A percentile compares a stretch with the other conserved stretches of the same genome.
phyloP scores from a whole-genome alignment of 2,113 vertebrate species.

The Zosterops borbonicus region DNA sequence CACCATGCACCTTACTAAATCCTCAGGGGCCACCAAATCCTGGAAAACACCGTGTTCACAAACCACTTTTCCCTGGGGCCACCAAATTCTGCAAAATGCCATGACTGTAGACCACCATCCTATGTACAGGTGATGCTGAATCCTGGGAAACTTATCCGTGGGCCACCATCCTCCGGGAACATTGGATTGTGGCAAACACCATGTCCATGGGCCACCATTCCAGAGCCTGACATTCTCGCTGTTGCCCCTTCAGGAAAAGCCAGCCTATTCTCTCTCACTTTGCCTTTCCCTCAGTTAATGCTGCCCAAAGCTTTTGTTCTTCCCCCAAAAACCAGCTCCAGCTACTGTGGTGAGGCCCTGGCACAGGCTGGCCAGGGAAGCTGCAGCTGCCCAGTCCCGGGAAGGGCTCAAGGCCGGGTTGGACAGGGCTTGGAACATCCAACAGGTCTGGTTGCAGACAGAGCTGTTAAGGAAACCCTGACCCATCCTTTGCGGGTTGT shows the following conservation, averaged over 20 bases:
- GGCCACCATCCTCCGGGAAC: neutral
- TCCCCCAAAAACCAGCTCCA: neutral
- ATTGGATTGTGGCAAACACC: no score
- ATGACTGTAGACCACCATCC: no score
- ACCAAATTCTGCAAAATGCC: neutral
- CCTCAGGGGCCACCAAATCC: neutral
- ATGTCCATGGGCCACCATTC: fast-evolving
- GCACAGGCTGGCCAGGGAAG: neutral
- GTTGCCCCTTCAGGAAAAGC: neutral
- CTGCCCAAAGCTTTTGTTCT: neutral
- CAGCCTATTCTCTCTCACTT: neutral
- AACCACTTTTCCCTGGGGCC: neutral
- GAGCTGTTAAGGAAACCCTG: neutral
- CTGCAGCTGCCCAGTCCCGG: neutral
- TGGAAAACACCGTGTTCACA: fast-evolving
- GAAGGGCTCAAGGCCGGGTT: neutral
- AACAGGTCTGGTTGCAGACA: neutral
- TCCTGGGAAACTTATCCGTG: neutral
- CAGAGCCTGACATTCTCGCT: neutral
- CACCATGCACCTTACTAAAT: no score
- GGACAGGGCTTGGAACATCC: neutral
- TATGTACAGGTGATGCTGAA: no score
- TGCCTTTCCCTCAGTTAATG: neutral
- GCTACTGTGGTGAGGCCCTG: neutral
- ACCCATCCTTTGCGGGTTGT: no score